Evolutionary conservation across 2,888 invertebrate genomes (phyloP).

Genomic region (Mimumesa dahlbomi): DNA sequence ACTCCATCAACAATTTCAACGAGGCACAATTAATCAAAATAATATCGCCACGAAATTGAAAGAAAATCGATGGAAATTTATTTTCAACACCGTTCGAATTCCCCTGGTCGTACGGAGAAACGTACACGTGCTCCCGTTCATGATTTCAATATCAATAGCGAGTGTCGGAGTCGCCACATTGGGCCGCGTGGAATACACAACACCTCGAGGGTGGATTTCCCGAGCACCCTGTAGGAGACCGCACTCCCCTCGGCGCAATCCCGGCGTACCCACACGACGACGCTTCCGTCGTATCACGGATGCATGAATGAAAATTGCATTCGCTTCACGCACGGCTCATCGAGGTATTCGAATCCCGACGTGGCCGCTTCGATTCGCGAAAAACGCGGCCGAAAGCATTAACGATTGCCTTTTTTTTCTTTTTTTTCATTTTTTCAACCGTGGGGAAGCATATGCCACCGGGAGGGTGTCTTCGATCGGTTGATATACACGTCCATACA

Average conservation of each 20-base stretch:
- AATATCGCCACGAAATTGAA: too few relatives aligned
- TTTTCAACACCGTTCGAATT: too few relatives aligned
- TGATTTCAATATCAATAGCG: too few relatives aligned
- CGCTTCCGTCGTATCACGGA: constrained; percentile 43
- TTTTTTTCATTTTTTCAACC: not conserved
- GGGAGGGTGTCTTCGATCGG: constrained; percentile 22
- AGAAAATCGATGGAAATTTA: too few relatives aligned
- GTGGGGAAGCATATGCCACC: too few relatives aligned
- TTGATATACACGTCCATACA: not conserved
- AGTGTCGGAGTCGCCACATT: too few relatives aligned
- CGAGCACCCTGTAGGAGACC: constrained; percentile 29
- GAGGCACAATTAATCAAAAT: too few relatives aligned
- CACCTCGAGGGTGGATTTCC: not conserved
- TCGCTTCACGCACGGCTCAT: constrained; percentile 45
- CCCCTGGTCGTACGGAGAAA: too few relatives aligned
- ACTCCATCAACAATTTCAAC: too few relatives aligned
- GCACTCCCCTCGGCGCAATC: constrained; percentile 15
- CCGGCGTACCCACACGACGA: constrained; percentile 27
- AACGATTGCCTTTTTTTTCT: constrained; percentile 16
- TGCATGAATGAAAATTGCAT: constrained; percentile 66
- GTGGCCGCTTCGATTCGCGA: constrained; percentile 7
- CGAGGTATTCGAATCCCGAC: constrained; percentile 28
- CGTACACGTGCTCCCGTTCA: too few relatives aligned
- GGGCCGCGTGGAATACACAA: not conserved
- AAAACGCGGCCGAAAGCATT: constrained; percentile 29